Base-by-base conservation (phyloP, 2,797 vertebrate genomes). In the Margarornis squamiger region DNA sequence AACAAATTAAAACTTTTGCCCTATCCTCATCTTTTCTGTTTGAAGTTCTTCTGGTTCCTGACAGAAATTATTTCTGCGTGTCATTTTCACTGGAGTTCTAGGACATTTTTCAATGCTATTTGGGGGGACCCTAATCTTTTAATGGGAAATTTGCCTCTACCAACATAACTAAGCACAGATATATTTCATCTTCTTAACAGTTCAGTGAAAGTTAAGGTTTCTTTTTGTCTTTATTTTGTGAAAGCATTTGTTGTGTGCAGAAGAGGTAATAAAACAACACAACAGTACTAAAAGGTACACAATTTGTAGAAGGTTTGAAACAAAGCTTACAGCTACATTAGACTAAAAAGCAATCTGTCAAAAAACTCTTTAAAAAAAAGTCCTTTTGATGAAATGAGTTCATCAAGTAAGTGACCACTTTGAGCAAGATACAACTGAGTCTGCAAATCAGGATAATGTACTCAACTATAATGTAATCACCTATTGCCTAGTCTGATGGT, bases 1-100 rank as follows among this genome's bases (percentile, higher is more conserved):
- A 96, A 63, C 77, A 93, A 95, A 94, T 93, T 88, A 87, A 95
- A 96, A 94, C 80, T 94, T 93, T 86, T 93, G 29, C 52, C 55
- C 63, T 88, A 29, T 81, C 29, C 43, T 76, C 26, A 59, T 90
- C 32, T 94, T 89, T 85, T 86, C 39, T 76, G 14, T 70, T 92
- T 73, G 51, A 92, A 66, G 17, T 45, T 86, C 26, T 74, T 68
- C 32, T 54, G n/a, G 39, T 86, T 48, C 55, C 23, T 49, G 38
- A n/a, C 39, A 89, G 63, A 93, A 81, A 76, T 85, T 57, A 66
- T 81, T 91, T 88, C 46, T 85, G 39, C 12, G 17, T 39, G 62
- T 73, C 18, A 6, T 59, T 79, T 81, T 12, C 62, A 23, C 30
- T 65, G 18, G 21, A 65, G 1, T 58, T 92, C 32, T 46, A 27